phyloP scores from a whole-genome alignment of 2,888 invertebrate genomes.

The Cynaeus angustus region DNA sequence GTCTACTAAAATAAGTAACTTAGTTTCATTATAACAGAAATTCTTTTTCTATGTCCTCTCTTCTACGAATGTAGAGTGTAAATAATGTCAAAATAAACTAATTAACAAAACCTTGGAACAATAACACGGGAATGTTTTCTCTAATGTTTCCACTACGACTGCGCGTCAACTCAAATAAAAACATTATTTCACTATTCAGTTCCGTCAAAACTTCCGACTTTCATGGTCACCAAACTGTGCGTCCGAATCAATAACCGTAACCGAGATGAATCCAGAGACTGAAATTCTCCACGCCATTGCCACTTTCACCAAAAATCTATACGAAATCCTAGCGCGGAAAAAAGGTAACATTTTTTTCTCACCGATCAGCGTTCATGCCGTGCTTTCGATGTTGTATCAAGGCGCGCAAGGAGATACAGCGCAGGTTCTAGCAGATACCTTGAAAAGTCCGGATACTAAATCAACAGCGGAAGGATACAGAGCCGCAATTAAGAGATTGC shows the following conservation, averaged over 20 bases:
- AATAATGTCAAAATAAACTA: neutral
- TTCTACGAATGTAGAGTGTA: too few relatives aligned
- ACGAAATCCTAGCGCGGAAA: conserved; percentile 54
- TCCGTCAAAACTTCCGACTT: conserved; percentile 1
- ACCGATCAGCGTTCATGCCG: conserved; percentile 65
- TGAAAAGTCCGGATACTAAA: conserved; percentile 57
- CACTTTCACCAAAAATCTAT: conserved; percentile 57
- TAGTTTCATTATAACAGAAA: too few relatives aligned
- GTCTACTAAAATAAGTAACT: too few relatives aligned
- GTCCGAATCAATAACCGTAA: conserved; percentile 2
- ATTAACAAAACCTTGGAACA: conserved; percentile 21
- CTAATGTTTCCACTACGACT: neutral
- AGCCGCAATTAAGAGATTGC: conserved; percentile 56
- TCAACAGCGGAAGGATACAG: conserved; percentile 52
- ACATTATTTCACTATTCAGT: conserved; percentile 8
- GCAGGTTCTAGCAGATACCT: conserved; percentile 56
- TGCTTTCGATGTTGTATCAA: conserved; percentile 64
- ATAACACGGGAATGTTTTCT: neutral
- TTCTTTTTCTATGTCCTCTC: too few relatives aligned
- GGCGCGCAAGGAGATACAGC: conserved; percentile 64
- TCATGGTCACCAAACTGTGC: conserved; percentile 3
- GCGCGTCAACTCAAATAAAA: conserved; percentile 3
- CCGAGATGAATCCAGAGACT: conserved; percentile 13
- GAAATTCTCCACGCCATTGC: conserved; percentile 53
- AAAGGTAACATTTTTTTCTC: conserved; percentile 65